phyloP scores from a whole-genome alignment of 2,797 vertebrate genomes.

The Synanceia verrucosa region DNA sequence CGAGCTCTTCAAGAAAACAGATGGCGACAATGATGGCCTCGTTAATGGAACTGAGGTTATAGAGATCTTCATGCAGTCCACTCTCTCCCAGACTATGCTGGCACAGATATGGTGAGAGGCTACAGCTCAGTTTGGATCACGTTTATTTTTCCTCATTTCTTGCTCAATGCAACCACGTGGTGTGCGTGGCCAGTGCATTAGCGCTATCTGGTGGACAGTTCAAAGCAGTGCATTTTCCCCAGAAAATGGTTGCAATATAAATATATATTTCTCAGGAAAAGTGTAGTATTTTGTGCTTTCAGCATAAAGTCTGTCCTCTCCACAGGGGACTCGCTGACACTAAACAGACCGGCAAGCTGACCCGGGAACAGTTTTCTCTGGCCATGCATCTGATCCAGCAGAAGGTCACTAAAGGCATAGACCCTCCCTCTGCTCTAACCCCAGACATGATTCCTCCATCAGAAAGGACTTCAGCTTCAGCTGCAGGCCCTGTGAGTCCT shows the following conservation, averaged over 20 bases:
- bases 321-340: slow-evolving; percentile 95
- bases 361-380: slow-evolving; percentile 93
- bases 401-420: slow-evolving; percentile 91
- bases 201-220: slow-evolving; percentile 29
- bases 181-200: too few relatives aligned
- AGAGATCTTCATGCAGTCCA: slow-evolving; percentile 97
- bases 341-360: slow-evolving; percentile 91
- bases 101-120: slow-evolving; percentile 97
- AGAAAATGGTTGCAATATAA: background rate
- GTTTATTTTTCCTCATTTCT: background rate
- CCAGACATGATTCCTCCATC: slow-evolving; percentile 96
- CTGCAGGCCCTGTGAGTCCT: slow-evolving; percentile 80
- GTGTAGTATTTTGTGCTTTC: background rate
- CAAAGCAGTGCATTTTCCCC: background rate
- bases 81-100: slow-evolving; percentile 90
- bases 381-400: slow-evolving; percentile 97
- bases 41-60: slow-evolving; percentile 94
- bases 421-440: slow-evolving; percentile 90
- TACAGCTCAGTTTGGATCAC: background rate
- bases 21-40: slow-evolving; percentile 90
- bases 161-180: background rate
- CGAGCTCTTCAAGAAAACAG: slow-evolving; percentile 92
- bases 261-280: background rate
- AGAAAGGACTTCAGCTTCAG: slow-evolving; percentile 84
- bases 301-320: background rate